These are phyloP conservation scores for Caenorhabditis sp. DNA, from an alignment of 2,888 invertebrate species.

Conservation along the genomic window DNA sequence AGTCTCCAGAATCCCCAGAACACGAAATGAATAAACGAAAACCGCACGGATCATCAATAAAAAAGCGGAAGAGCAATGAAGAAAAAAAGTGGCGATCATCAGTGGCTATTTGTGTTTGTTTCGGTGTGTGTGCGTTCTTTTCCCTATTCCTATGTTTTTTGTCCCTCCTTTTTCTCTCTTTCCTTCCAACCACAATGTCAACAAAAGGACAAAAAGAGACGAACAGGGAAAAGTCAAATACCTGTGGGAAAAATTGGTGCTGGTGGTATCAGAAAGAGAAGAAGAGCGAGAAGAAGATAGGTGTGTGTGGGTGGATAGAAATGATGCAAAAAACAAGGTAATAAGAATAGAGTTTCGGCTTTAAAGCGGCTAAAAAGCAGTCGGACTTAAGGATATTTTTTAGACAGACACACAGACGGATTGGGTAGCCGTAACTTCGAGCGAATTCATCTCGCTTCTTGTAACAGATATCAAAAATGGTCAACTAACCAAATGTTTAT, in stretches of 20 bases:
- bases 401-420: no score
- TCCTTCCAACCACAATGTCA: neutral
- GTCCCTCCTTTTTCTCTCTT: neutral
- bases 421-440: no score
- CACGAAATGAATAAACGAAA: no score
- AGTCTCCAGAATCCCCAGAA: neutral
- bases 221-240: constrained; percentile 12
- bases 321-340: no score
- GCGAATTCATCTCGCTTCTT: no score
- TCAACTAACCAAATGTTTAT: no score
- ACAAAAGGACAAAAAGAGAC: neutral
- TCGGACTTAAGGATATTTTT: no score
- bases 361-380: no score
- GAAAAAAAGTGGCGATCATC: neutral
- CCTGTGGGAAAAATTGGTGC: constrained; percentile 1
- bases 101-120: constrained; percentile 18
- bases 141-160: neutral
- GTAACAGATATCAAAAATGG: no score
- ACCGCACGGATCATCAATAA: neutral
- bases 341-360: no score
- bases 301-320: neutral
- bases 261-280: no score
- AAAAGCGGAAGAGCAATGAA: neutral
- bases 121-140: neutral
- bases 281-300: neutral